Base-by-base conservation (phyloP, 2,113 vertebrate genomes). In the Myocastor coypus region DNA sequence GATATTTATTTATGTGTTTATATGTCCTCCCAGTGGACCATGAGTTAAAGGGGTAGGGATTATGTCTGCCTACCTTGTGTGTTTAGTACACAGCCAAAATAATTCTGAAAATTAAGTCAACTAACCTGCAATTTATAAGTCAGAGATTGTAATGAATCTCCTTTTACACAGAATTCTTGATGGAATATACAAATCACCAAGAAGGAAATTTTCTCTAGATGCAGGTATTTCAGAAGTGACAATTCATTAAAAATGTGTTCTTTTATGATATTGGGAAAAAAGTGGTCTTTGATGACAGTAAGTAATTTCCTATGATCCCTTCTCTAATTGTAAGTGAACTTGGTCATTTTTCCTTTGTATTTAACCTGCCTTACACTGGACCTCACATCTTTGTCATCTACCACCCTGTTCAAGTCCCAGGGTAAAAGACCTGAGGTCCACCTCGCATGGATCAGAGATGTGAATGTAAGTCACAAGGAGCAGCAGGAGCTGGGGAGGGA, bases 391-490 rank as follows among this genome's bases (percentile, higher is more conserved):
- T 40, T 57, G 20, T 0, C 5, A 5, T 28, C 50, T 19, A 34
- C 37, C 3, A 3, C 28, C 30, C 6, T 1, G 9, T 40, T 14
- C 89, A 22, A 0, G 3, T 57, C 28, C 61, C 34, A 34, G 22
- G n/a, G 4, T 6, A n/a, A 69, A 13, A 22, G 34, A 19, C 3
- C 28, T 2, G 6, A 7, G 1, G 0, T 30, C 14, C 32, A n/a
- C 64, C 63, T 32, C 1, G 20, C 0, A 0, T 6, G n/a, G 37
- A 75, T 37, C 28, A n/a, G 34, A 52, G 37, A 52, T 0, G 0
- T 19, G 34, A 83, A 5, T 5, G 4, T 50, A 12, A 52, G 26
- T 11, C n/a, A 6, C 2, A 0, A 11, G 40, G 13, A 52, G 7
- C 2, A 22, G 40, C 6, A 2, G 32, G 24, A 37, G 22, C 16